Evolutionary conservation across 2,888 invertebrate species (phyloP).

Genomic region (Harpalus rufipes): DNA sequence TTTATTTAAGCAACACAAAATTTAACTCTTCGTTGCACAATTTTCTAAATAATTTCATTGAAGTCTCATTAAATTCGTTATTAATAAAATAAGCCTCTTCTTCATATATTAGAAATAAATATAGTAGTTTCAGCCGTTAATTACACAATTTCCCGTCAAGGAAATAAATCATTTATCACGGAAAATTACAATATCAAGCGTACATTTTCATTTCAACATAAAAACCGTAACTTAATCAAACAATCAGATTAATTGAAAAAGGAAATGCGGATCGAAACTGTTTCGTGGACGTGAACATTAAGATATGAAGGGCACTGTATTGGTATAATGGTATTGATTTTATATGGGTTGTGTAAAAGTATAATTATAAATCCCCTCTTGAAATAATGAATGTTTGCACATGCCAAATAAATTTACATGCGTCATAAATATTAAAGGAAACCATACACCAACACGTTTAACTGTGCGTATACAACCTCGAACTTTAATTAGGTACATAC

Average conservation of each 20-base stretch:
- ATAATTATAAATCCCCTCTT: background rate
- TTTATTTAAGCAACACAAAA: background rate
- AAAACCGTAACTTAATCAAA: constrained; percentile 22
- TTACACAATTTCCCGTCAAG: constrained; percentile 19
- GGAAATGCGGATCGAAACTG: constrained; percentile 1
- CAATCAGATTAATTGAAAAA: constrained; percentile 32
- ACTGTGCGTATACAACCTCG: too few relatives aligned
- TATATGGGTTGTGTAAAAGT: background rate
- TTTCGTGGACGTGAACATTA: constrained; percentile 1
- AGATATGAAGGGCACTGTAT: background rate
- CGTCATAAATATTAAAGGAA: background rate
- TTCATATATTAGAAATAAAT: constrained; percentile 16
- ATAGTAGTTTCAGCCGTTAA: background rate
- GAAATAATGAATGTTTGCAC: background rate
- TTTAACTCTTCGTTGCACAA: background rate
- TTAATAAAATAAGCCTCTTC: constrained; percentile 10
- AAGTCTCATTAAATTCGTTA: background rate
- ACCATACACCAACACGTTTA: too few relatives aligned
- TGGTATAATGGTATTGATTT: background rate
- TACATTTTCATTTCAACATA: constrained; percentile 19
- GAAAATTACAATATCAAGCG: constrained; percentile 28
- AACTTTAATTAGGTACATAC: too few relatives aligned
- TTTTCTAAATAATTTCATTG: background rate
- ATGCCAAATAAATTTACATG: background rate
- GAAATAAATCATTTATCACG: constrained; percentile 26